Evolutionary conservation across 2,113 vertebrate genomes (phyloP), one percentile per base, ranked within the genome.

Genomic region (Fukomys damarensis): DNA sequence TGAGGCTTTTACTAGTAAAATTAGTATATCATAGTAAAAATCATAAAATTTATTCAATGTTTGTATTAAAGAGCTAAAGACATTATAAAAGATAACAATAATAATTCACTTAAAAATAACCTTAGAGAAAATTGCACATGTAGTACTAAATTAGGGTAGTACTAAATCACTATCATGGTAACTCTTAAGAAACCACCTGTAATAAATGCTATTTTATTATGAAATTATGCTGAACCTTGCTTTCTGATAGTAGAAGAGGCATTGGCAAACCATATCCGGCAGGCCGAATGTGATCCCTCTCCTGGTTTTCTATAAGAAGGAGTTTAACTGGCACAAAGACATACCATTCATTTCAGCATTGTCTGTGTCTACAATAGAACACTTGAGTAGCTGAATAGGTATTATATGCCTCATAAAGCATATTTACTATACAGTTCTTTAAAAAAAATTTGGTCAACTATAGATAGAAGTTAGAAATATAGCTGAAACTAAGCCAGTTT

Each of bases 1-100:
- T 97, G 96, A 98, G 98, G 95, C 0, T 0, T 65, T 98, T 93
- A 41, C 56, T 97, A 63, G 38, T 92, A 22, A 2, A 95, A 81
- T 61, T 95, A 97, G 89, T 97, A 96, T 95, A 98, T 95, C 76
- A 97, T 97, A 90, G 35, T 74, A 91, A 94, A 74, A 66, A 97
- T 97, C 43, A 92, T 65, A 92, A 84, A 93, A 38, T 80, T 28
- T 89, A 59, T 91, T 86, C 81, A 63, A 65, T 28, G 93, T 89
- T 4, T 61, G 83, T 54, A 58, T 95, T 0, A 94, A 96, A 98
- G 91, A 97, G 19, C 66, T 54, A 94, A 84, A 95, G 24, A 81
- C 8, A 91, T n/a, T 93, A 7, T 84, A 74, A 94, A 97, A 52
- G 79, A 26, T 89, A 76, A 92, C 86, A 68, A 59, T 35, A 81